These are phyloP conservation scores for Ophioninae sp. DNA, from an alignment of 2,888 invertebrate genomes.

Conservation along the genomic window DNA sequence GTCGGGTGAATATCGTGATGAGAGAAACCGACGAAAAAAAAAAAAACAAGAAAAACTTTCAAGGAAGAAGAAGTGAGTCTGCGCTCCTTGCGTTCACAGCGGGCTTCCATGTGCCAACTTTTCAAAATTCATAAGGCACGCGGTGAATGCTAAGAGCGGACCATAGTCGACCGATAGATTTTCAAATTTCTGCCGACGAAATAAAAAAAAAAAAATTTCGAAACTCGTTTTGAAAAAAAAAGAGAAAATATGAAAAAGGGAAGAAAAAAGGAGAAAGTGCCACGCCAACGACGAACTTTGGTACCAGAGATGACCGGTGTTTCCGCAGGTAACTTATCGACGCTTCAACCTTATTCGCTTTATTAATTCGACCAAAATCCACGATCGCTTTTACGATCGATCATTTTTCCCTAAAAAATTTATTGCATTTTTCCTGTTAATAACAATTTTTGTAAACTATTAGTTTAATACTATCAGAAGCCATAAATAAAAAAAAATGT, in stretches of 20 bases:
- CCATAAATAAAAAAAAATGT: too few relatives aligned
- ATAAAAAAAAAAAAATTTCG: background rate
- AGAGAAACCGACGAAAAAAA: background rate
- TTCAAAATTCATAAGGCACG: conserved; percentile 96
- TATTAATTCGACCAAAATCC: background rate
- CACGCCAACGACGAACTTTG: background rate
- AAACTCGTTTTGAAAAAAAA: background rate
- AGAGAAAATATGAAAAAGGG: background rate
- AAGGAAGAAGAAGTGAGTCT: conserved; percentile 75
- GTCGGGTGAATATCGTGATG: too few relatives aligned
- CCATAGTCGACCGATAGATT: conserved; percentile 81
- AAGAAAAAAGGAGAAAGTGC: background rate
- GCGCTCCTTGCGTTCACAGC: conserved; percentile 97
- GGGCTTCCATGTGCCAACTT: conserved; percentile 93
- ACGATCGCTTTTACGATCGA: background rate
- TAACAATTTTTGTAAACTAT: too few relatives aligned
- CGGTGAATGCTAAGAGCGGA: conserved; percentile 99
- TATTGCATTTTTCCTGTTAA: too few relatives aligned
- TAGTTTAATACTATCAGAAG: too few relatives aligned
- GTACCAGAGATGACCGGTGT: background rate
- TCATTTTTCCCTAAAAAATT: too few relatives aligned
- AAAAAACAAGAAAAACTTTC: background rate
- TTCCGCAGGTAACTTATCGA: background rate
- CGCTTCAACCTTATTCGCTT: background rate
- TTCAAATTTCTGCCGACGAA: background rate